phyloP scores from a whole-genome alignment of 2,113 vertebrate species.

The Mormyrus iriodes region DNA sequence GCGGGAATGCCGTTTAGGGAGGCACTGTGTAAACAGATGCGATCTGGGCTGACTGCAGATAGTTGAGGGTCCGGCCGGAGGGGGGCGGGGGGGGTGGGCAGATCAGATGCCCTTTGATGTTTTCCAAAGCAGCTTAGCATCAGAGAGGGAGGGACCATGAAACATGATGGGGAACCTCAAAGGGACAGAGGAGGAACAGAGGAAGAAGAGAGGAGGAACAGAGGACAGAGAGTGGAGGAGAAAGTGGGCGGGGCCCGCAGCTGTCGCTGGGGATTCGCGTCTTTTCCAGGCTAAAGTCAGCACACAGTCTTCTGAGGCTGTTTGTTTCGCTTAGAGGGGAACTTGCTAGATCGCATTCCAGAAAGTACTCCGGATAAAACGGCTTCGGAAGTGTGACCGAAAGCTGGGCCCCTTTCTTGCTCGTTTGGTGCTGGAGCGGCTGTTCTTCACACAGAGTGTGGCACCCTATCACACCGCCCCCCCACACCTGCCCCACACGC shows the following conservation, averaged over 20 bases:
- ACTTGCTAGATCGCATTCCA: conserved; percentile 34
- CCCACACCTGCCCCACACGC: background rate
- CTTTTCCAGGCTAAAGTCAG: conserved; percentile 31
- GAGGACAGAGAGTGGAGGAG: conserved; percentile 21
- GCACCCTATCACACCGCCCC: background rate
- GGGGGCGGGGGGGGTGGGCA: conserved; percentile 23
- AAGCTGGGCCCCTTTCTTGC: background rate
- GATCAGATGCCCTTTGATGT: conserved; percentile 42
- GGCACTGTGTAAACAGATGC: conserved; percentile 35
- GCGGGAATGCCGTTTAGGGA: conserved; percentile 19
- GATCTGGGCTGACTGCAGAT: conserved; percentile 39
- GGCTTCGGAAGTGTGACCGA: background rate
- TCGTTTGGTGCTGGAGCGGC: background rate
- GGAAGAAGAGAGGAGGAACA: conserved; percentile 1
- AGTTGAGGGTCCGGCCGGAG: conserved; percentile 24
- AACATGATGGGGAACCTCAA: background rate
- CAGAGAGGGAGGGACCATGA: conserved; percentile 10
- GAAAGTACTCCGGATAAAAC: background rate
- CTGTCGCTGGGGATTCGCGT: conserved; percentile 27
- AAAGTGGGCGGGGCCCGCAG: conserved; percentile 32
- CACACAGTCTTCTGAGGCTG: conserved; percentile 26
- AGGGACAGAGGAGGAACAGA: conserved; percentile 16
- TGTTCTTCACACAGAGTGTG: background rate
- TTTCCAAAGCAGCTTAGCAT: conserved; percentile 31
- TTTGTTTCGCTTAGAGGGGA: conserved; percentile 37